phyloP scores from a whole-genome alignment of 2,797 vertebrate species.

The Champsocephalus gunnari region DNA sequence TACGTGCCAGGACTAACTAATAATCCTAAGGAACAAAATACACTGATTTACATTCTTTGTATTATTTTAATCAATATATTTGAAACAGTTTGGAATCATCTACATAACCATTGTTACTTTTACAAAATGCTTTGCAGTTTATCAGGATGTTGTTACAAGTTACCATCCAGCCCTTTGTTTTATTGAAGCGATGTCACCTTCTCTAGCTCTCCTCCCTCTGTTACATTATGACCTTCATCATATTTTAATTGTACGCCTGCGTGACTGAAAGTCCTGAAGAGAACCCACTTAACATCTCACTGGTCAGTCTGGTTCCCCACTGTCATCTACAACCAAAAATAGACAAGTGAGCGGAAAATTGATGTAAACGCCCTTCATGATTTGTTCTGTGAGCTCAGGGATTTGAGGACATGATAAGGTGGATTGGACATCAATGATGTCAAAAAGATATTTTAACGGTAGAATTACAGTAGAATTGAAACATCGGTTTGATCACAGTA shows the following conservation, averaged over 20 bases:
- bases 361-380: slow-evolving; percentile 40
- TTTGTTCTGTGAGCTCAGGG: slow-evolving; percentile 26
- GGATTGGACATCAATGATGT: slow-evolving; percentile 19
- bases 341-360: slow-evolving; percentile 50
- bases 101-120: slow-evolving; percentile 1
- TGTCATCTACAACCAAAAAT: slow-evolving; percentile 45
- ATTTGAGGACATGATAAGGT: slow-evolving; percentile 25
- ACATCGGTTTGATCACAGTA: slow-evolving; percentile 55
- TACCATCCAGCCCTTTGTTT: slow-evolving; percentile 26
- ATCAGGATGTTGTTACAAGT: slow-evolving; percentile 1
- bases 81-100: slow-evolving; percentile 3
- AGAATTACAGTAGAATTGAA: slow-evolving; percentile 52
- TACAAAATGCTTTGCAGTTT: slow-evolving; percentile 8
- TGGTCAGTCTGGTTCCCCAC: slow-evolving; percentile 38
- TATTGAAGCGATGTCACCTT: not conserved
- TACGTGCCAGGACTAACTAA: not conserved
- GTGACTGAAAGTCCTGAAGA: slow-evolving; percentile 43
- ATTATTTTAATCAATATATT: not conserved
- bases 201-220: slow-evolving; percentile 4
- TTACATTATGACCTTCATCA: slow-evolving; percentile 52
- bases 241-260: slow-evolving; percentile 51
- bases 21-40: not conserved
- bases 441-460: slow-evolving; percentile 38
- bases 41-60: not conserved
- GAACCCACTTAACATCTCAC: slow-evolving; percentile 39